Conservation (phyloP, 1,140 invertebrate species). For the Calliphora vicina region DNA sequence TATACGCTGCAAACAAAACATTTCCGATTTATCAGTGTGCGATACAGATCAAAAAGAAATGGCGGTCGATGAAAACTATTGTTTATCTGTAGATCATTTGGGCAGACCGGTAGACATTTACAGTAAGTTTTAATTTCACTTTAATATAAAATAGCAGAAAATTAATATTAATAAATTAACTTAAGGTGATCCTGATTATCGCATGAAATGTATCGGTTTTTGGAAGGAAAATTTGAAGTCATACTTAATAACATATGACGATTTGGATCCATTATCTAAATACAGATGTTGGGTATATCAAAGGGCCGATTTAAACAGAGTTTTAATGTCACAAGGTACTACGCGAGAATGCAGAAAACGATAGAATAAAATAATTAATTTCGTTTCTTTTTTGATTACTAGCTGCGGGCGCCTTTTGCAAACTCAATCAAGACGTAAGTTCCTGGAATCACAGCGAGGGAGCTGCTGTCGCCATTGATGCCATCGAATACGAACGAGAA, state of each 20-base stretch:
- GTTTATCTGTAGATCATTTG: constrained; percentile 93
- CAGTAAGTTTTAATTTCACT: constrained; percentile 60
- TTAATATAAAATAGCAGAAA: background rate
- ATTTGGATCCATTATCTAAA: constrained; percentile 92
- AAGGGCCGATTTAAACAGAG: constrained; percentile 86
- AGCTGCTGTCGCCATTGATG: constrained; percentile 87
- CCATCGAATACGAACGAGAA: constrained; percentile 92
- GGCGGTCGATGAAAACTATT: constrained; percentile 93
- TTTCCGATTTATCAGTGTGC: constrained; percentile 94
- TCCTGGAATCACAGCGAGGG: constrained; percentile 89
- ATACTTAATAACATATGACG: constrained; percentile 96
- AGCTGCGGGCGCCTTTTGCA: constrained; percentile 89
- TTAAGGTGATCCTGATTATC: constrained; percentile 88
- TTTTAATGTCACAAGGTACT: constrained; percentile 81
- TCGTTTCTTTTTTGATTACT: background rate
- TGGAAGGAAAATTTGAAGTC: constrained; percentile 99
- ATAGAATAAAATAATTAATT: constrained; percentile 30
- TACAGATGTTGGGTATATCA: constrained; percentile 99
- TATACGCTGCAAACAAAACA: constrained; percentile 91
- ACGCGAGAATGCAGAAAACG: too few relatives aligned
- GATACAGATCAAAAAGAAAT: constrained; percentile 94
- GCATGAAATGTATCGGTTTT: constrained; percentile 96
- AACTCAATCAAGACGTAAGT: constrained; percentile 87
- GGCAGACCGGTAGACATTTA: constrained; percentile 93
- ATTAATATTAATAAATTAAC: constrained; percentile 58